Conservation (phyloP, 1,140 invertebrate genomes). For the Littorina saxatilis region DNA sequence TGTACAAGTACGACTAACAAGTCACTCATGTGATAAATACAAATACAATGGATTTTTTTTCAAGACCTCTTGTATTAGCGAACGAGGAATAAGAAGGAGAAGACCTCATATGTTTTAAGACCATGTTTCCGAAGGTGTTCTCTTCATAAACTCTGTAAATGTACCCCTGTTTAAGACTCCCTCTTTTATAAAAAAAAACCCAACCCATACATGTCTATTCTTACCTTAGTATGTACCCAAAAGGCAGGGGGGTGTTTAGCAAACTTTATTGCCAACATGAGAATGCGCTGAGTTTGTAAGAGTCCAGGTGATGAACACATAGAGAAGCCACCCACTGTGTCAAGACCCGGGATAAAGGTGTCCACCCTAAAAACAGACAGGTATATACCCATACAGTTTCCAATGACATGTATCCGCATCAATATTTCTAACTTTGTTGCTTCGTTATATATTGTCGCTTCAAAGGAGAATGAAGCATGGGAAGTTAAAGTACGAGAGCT, state of each 20-base stretch:
- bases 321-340: conserved; percentile 72
- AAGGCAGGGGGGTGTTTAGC: conserved; percentile 71
- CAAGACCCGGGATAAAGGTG: conserved; percentile 70
- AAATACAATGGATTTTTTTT: too few relatives aligned
- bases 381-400: background rate
- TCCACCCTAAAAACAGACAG: conserved; percentile 69
- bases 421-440: background rate
- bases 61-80: too few relatives aligned
- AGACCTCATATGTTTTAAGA: too few relatives aligned
- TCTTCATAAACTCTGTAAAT: too few relatives aligned
- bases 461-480: too few relatives aligned
- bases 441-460: background rate
- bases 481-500: background rate
- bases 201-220: too few relatives aligned
- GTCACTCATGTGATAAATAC: too few relatives aligned
- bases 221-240: conserved; percentile 74
- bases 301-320: conserved; percentile 70
- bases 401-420: background rate
- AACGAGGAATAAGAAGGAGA: too few relatives aligned
- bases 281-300: conserved; percentile 53
- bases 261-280: conserved; percentile 73
- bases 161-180: too few relatives aligned
- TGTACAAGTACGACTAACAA: too few relatives aligned
- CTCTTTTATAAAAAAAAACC: too few relatives aligned
- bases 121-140: too few relatives aligned